Evolutionary conservation across 2,888 invertebrate species (phyloP).

Genomic region (Watsonalla cultraria): DNA sequence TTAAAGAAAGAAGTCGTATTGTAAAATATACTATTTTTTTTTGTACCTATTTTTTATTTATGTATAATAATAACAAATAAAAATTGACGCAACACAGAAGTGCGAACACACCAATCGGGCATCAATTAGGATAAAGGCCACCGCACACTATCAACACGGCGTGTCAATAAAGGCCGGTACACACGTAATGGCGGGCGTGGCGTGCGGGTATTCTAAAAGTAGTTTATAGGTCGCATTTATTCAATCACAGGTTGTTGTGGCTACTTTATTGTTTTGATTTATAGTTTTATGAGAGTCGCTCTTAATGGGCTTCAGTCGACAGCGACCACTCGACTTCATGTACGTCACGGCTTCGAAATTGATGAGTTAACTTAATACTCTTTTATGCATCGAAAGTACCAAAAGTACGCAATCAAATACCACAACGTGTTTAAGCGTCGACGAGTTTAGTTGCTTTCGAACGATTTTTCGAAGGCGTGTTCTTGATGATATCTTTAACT

Average conservation of each 20-base stretch:
- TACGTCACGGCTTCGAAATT: too few species aligned
- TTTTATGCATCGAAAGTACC: too few species aligned
- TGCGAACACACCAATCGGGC: slow-evolving; percentile 28
- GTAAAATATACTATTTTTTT: too few species aligned
- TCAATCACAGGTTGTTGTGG: neutral
- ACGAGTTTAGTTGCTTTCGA: too few species aligned
- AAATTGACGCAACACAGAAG: slow-evolving; percentile 5
- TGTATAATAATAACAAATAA: slow-evolving; percentile 1
- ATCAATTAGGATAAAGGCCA: slow-evolving; percentile 52
- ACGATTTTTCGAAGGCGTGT: too few species aligned
- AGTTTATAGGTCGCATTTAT: slow-evolving; percentile 20
- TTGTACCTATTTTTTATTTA: slow-evolving; percentile 4
- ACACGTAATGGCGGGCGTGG: slow-evolving; percentile 18
- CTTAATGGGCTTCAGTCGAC: neutral
- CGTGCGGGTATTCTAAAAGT: slow-evolving; percentile 16
- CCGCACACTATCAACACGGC: slow-evolving; percentile 41
- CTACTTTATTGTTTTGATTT: neutral
- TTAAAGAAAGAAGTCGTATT: too few species aligned
- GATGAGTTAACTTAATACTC: too few species aligned
- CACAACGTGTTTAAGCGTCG: too few species aligned
- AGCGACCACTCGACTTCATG: too few species aligned
- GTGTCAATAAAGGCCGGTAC: slow-evolving; percentile 43
- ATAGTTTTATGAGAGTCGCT: neutral
- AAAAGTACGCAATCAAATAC: too few species aligned
- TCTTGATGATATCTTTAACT: too few species aligned